Percentiles rank a stretch among this genome's conserved stretches.
Evolutionary conservation across 2,113 vertebrate species (phyloP).

Genomic region (Pantherophis guttatus): DNA sequence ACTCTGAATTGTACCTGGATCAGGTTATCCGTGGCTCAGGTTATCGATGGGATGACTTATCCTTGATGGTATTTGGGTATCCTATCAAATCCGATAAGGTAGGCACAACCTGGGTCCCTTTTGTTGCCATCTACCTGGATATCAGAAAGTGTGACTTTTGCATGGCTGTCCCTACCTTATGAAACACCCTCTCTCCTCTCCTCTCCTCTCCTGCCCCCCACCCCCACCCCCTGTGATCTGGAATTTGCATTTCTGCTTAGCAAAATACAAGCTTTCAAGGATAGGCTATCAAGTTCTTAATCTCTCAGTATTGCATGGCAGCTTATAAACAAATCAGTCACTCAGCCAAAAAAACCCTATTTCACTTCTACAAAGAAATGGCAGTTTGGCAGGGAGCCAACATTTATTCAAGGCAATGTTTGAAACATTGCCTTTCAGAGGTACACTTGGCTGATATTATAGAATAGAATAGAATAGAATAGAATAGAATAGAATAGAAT

Average conservation of each 20-base stretch:
- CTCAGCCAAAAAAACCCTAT: constrained; percentile 30
- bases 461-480: too few species aligned
- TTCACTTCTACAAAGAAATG: constrained; percentile 36
- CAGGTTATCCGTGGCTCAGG: not conserved
- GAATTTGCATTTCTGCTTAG: not conserved
- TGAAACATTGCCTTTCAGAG: constrained; percentile 21
- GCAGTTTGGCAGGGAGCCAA: constrained; percentile 44
- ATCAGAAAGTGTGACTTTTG: not conserved
- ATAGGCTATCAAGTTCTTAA: not conserved
- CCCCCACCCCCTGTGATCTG: not conserved
- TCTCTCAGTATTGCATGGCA: constrained; percentile 20
- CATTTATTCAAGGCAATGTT: constrained; percentile 34
- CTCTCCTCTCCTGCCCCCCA: too few species aligned
- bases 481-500: too few species aligned
- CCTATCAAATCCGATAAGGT: not conserved
- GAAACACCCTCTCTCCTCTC: not conserved
- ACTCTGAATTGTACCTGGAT: too few species aligned
- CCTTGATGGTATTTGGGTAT: not conserved
- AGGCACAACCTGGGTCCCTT: too few species aligned
- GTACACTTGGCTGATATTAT: not conserved
- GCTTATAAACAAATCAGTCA: constrained; percentile 38
- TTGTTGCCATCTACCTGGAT: not conserved
- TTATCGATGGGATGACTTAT: not conserved
- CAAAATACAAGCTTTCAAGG: not conserved
- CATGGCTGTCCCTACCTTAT: not conserved